Base-by-base conservation (phyloP, 2,113 vertebrate genomes). In the Pipra filicauda region DNA sequence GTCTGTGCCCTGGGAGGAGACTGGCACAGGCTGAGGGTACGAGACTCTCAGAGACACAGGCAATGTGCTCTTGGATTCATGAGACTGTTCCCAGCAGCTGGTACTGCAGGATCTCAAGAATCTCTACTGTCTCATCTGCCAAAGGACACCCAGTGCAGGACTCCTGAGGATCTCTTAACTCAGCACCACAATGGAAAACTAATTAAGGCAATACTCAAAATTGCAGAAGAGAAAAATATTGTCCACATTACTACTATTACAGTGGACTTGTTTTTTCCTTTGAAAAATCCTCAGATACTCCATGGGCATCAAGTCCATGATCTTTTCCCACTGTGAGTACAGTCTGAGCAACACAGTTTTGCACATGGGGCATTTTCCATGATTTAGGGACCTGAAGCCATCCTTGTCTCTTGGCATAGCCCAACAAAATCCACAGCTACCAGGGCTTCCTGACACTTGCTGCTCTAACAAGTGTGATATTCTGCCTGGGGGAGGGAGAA, bases 1-100 rank as follows among this genome's bases (percentile, higher is more conserved):
- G 46, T 67, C 81, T 48, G 55, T 4, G 5, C 48, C 46, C 43
- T 14, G 30, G 3, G 57, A 71, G 20, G 13, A 70, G 67, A 6
- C 21, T 13, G 55, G 33, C 72, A 57, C 23, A n/a, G 33, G 35
- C 23, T 64, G 54, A 22, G 33, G 16, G 44, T 12, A n/a, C 0
- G 0, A 33, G 35, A 23, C 18, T n/a, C 44, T 48, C 15, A 44
- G 26, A 39, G 23, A 39, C 54, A 9, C 0, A 0, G 27, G 21
- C 66, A 75, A 4, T 46, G 37, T 18, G 26, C 59, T 37, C 59
- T 12, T 6, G 28, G 59, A 31, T 24, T 27, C 88, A 15, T 2
- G 7, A 73, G 51, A 8, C 41, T 31, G 59, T 37, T 78, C 31
- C 66, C 64, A 93, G 73, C 11, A 6, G 31, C 33, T 7, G 5